phyloP scores from a whole-genome alignment of 2,888 invertebrate genomes.

The Sylvicola fuscatus region DNA sequence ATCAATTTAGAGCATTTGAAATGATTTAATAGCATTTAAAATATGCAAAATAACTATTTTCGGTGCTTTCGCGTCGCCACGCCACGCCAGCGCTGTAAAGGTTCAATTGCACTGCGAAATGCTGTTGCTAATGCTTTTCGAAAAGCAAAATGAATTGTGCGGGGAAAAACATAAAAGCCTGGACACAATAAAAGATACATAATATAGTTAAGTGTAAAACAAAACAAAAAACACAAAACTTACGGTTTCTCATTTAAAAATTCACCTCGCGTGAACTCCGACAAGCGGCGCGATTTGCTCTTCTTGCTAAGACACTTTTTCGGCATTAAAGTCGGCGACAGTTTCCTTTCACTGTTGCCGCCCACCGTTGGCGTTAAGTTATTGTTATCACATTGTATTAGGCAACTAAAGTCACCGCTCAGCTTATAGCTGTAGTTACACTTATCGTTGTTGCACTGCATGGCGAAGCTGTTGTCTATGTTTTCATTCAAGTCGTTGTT shows the following conservation, averaged over 20 bases:
- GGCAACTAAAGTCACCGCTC: too few relatives aligned
- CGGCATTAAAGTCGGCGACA: neutral
- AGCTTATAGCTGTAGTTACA: too few relatives aligned
- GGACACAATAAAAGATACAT: constrained; percentile 18
- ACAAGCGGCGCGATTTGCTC: constrained; percentile 26
- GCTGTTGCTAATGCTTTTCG: too few relatives aligned
- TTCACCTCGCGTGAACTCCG: constrained; percentile 28
- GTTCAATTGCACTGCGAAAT: too few relatives aligned
- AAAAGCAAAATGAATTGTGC: too few relatives aligned
- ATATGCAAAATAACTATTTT: too few relatives aligned
- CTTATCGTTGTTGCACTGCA: neutral
- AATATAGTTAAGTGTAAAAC: constrained; percentile 23
- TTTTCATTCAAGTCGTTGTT: too few relatives aligned
- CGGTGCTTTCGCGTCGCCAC: too few relatives aligned
- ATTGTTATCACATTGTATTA: neutral
- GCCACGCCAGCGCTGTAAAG: too few relatives aligned
- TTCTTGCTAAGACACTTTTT: constrained; percentile 8
- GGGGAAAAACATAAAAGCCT: constrained; percentile 16
- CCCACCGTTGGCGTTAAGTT: neutral
- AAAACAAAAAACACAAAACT: constrained; percentile 16
- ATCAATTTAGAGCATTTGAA: too few relatives aligned
- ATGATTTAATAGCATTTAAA: too few relatives aligned
- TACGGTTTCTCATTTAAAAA: constrained; percentile 29
- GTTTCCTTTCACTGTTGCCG: neutral
- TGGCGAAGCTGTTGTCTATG: too few relatives aligned